Evolutionary conservation across 2,888 invertebrate species (phyloP), one percentile per base, ranked within the genome.

Genomic region (Polydrusus tereticollis): DNA sequence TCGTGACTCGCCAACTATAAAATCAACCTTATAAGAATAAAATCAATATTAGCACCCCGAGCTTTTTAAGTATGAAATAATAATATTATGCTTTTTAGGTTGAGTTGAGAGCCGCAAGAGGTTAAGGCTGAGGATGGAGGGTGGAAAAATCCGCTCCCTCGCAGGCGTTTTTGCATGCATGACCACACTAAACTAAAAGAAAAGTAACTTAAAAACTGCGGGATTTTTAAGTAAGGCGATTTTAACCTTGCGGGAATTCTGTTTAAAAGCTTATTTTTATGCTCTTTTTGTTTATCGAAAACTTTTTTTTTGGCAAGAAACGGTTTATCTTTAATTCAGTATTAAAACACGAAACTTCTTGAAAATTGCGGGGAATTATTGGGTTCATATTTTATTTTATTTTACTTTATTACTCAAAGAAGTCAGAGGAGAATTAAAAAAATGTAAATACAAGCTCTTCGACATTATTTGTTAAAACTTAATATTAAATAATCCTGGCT

Each of bases 141-240:
- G 59, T 18, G 43, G 64, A 58, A 63, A 73, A 73, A 76, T 72
- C 76, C 76, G 72, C 67, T 55, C 70, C 71, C 76, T 36, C 23
- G 58, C 52, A 23, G 23, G 41, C 36, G 58, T 77, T 77, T 78
- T 77, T 65, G 74, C 75, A 81, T 80, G 81, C 81, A 80, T 79
- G 81, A 77, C 75, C 62, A 77, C 50, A 45, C 65, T 64, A 68
- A 77, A 78, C 78, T 79, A 76, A 78, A 77, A 79, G 75, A 74
- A 79, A 80, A 80, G 80, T 78, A 76, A 79, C 77, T 80, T 79
- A 78, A 79, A 80, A 80, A 80, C 75, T 76, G 76, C 65, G 72
- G 77, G 78, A 78, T 81, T 81, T 80, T 80, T 80, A 78, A 79
- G 64, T 83, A 83, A 83, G 83, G 81, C 80, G 83, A 83, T 83